Evolutionary conservation across 1,140 invertebrate species (phyloP).

Genomic region (Plectrocnemia conspersa): DNA sequence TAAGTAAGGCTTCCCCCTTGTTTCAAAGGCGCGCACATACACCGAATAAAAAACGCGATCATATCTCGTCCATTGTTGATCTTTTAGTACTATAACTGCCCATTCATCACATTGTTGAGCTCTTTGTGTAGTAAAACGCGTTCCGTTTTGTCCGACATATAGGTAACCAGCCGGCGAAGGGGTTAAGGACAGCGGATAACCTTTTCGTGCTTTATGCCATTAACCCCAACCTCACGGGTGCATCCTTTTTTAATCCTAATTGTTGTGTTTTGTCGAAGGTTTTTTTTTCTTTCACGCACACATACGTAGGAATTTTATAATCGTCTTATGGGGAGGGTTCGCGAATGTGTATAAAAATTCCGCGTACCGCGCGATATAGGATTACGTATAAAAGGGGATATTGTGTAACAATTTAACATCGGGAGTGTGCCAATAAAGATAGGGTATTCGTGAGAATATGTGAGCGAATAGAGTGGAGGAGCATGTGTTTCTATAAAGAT

Average conservation of each 20-base stretch:
- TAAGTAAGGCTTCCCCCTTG: too few relatives aligned
- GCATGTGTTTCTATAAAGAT: too few relatives aligned
- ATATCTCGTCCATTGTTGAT: conserved; percentile 16
- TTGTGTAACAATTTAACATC: conserved; percentile 20
- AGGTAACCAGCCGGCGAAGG: background rate
- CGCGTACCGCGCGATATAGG: conserved; percentile 15
- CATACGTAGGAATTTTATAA: background rate
- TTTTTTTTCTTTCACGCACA: conserved; percentile 5
- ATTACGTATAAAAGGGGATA: conserved; percentile 14
- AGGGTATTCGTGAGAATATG: conserved; percentile 1
- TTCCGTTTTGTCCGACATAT: conserved; percentile 9
- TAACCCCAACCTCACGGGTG: background rate
- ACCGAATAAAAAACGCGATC: too few relatives aligned
- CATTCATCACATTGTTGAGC: conserved; percentile 13
- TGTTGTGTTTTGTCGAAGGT: conserved; percentile 9
- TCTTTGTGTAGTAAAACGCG: conserved; percentile 10
- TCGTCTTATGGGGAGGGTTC: conserved; percentile 3
- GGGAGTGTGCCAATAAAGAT: conserved; percentile 5
- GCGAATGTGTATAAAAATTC: conserved; percentile 5
- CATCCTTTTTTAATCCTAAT: conserved; percentile 2
- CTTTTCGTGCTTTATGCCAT: conserved; percentile 1
- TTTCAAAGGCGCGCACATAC: too few relatives aligned
- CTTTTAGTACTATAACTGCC: background rate
- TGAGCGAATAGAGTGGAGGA: too few relatives aligned
- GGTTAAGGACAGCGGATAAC: conserved; percentile 13